Evolutionary conservation across 1,140 invertebrate species (phyloP).

Genomic region (Drosophila parabipectinata): DNA sequence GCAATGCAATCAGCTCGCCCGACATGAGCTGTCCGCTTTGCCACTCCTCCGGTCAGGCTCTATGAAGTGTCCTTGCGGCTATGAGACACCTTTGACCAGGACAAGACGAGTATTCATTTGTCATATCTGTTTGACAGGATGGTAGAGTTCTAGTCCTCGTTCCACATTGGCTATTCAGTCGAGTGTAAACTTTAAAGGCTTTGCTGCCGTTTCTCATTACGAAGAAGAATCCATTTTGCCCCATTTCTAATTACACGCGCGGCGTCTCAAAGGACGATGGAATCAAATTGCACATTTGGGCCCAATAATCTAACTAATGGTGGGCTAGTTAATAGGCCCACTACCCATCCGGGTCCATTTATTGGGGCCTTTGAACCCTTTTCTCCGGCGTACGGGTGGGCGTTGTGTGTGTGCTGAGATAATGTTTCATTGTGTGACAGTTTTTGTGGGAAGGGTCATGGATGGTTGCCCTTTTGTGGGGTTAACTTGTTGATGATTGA

Average conservation of each 20-base stretch:
- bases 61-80: slow-evolving; percentile 24
- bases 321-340: slow-evolving; percentile 8
- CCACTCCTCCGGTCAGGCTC: not conserved
- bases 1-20: slow-evolving; percentile 48
- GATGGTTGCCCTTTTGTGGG: slow-evolving; percentile 39
- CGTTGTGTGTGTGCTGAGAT: slow-evolving; percentile 33
- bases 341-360: slow-evolving; percentile 14
- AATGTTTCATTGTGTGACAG: slow-evolving; percentile 38
- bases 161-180: not conserved
- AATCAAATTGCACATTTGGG: slow-evolving; percentile 58
- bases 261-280: slow-evolving; percentile 19
- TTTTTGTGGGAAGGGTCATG: slow-evolving; percentile 18
- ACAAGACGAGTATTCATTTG: slow-evolving; percentile 41
- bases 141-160: not conserved
- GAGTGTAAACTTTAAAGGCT: slow-evolving; percentile 23
- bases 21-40: slow-evolving; percentile 24
- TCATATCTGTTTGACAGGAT: slow-evolving; percentile 36
- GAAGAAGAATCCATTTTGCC: not conserved
- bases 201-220: slow-evolving; percentile 2
- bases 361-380: slow-evolving; percentile 49
- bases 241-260: slow-evolving; percentile 31
- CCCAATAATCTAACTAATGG: slow-evolving; percentile 42
- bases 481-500: slow-evolving; percentile 77
- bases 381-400: slow-evolving; percentile 11
- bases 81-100: slow-evolving; percentile 14